Evolutionary conservation across 2,113 vertebrate genomes (phyloP).

Genomic region (Oncorhynchus masou): DNA sequence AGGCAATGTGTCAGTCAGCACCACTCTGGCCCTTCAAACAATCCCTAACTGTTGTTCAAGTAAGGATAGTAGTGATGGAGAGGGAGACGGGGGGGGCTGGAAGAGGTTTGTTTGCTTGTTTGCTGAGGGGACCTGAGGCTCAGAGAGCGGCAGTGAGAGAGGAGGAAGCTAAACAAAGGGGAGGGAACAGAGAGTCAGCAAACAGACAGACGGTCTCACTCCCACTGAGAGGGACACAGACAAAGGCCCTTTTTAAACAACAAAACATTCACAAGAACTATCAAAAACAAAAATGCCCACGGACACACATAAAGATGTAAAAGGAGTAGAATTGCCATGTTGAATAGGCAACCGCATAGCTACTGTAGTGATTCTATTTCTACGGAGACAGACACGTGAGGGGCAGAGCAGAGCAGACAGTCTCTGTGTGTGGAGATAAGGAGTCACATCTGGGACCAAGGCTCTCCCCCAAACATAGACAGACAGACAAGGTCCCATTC

Average conservation of each 20-base stretch:
- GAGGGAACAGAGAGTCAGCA: conserved; percentile 20
- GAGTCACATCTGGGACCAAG: conserved; percentile 35
- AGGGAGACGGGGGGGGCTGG: background rate
- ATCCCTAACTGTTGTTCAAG: conserved; percentile 33
- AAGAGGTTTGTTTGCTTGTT: conserved; percentile 15
- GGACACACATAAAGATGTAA: no score
- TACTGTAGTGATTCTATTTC: no score
- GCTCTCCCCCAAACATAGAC: conserved; percentile 22
- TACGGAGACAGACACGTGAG: no score
- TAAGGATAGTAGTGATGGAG: background rate
- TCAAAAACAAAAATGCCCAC: no score
- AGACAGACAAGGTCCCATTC: background rate
- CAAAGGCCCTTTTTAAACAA: conserved; percentile 29
- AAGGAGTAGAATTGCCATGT: no score
- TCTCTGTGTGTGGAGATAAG: conserved; percentile 32
- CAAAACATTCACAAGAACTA: no score
- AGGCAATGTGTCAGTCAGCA: conserved; percentile 37
- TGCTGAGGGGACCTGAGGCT: conserved; percentile 30
- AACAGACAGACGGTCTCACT: conserved; percentile 28
- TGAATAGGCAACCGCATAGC: no score
- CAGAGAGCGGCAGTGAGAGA: conserved; percentile 38
- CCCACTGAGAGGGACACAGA: conserved; percentile 18
- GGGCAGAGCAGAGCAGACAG: no score
- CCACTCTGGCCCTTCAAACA: conserved; percentile 34
- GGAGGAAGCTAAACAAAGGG: conserved; percentile 21